Evolutionary conservation across 2,888 invertebrate species (phyloP), one percentile per base, ranked within the genome.

Genomic region (Emmelina monodactyla): DNA sequence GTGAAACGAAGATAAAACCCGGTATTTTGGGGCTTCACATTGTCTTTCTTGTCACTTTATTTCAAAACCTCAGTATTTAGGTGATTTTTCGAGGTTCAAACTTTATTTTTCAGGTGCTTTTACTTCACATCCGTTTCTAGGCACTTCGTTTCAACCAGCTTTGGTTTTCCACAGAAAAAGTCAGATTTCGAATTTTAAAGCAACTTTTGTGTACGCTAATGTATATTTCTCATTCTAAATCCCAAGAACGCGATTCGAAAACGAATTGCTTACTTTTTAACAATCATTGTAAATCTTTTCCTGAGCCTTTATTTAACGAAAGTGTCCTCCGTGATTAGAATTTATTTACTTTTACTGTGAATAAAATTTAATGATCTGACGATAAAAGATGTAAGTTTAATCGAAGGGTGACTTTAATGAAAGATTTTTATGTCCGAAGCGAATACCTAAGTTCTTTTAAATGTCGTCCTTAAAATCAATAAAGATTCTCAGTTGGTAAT

Each of bases 401-500:
- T 25, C 25, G n/a, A 25, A 25, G n/a, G 25, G 29, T 14, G 29
- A 11, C 12, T 14, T 12, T 29, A 25, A 25, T 25, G 25, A 7
- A 66, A 67, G 66, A 54, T 66, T 70, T 69, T 72, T 67, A 72
- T 60, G 58, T 49, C 51, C 12, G 3, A 58, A 54, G 60, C 56
- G 62, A 58, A 62, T 61, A 61, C 63, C 62, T 66, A 69, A 78
- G 75, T 69, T 66, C 69, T 69, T 64, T 62, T 51, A 65, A 70
- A 70, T 60, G 62, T 61, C 55, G 59, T 58, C 60, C 65, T 71
- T 69, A 70, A 72, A 73, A 71, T 72, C 72, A 73, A 73, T 78
- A 72, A 75, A 29, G 9, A 72, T 71, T 68, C 68, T 70, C 70
- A 62, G 58, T 58, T 52, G 53, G 73, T 69, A 70, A 76, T 78